Conservation (phyloP, 2,113 vertebrate species). For the Myiopsitta monachus region DNA sequence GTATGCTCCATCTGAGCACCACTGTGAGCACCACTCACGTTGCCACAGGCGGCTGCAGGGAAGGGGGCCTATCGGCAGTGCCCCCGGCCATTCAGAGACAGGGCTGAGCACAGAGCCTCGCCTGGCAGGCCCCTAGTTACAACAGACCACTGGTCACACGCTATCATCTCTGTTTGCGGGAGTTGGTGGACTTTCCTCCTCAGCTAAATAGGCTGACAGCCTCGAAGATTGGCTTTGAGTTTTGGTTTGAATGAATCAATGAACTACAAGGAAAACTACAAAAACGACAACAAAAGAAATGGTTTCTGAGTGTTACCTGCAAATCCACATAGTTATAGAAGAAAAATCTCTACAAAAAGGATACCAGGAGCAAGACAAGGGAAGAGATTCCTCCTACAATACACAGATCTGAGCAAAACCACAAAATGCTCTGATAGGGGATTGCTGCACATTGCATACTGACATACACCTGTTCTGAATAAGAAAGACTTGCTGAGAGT, state of each 20-base stretch:
- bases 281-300: constrained; percentile 20
- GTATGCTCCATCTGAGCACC: neutral
- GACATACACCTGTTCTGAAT: neutral
- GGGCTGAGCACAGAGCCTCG: neutral
- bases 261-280: constrained; percentile 40
- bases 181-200: constrained; percentile 49
- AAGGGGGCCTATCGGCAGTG: neutral
- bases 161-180: neutral
- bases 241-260: constrained; percentile 39
- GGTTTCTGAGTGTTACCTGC: neutral
- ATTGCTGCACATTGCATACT: neutral
- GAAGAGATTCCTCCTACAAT: neutral
- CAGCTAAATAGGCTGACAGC: neutral
- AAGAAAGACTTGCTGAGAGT: neutral
- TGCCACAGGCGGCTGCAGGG: neutral
- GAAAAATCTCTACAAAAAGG: neutral
- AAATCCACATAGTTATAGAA: neutral
- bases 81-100: rapidly evolving
- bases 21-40: rapidly evolving
- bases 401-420: neutral
- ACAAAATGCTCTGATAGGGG: rapidly evolving
- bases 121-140: neutral
- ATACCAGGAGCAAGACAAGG: neutral
- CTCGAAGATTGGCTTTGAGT: constrained; percentile 24
- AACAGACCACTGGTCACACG: neutral